Evolutionary conservation across 1,140 invertebrate species (phyloP).

Genomic region (Limonius californicus): DNA sequence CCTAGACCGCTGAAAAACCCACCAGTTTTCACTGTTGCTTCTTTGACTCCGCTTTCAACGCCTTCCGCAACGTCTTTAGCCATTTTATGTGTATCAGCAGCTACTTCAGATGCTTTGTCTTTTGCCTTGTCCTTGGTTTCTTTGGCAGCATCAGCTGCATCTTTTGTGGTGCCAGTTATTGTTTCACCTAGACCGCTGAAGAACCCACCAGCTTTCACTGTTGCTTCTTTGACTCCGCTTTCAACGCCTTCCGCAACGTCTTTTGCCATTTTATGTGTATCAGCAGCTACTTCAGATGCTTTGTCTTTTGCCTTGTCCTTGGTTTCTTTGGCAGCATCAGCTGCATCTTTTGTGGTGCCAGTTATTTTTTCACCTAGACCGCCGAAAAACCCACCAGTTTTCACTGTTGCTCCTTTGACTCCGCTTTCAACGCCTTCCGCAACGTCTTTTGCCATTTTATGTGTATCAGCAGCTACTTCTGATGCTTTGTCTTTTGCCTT

Average conservation of each 20-base stretch:
- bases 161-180: background rate
- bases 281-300: too few species aligned
- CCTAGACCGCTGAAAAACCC: slow-evolving; percentile 4
- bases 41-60: too few species aligned
- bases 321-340: background rate
- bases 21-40: slow-evolving; percentile 8
- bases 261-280: background rate
- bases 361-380: too few species aligned
- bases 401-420: too few species aligned
- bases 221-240: background rate
- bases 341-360: too few species aligned
- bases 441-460: too few species aligned
- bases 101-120: background rate
- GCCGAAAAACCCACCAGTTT: too few species aligned
- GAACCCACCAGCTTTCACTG: slow-evolving; percentile 9
- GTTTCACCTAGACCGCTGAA: background rate
- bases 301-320: slow-evolving; percentile 7
- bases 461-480: too few species aligned
- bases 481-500: too few species aligned
- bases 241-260: too few species aligned
- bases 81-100: background rate
- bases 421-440: too few species aligned
- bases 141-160: background rate
- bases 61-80: background rate
- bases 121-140: background rate